Base-by-base conservation (phyloP, 1,140 invertebrate genomes). In the Rhyacophila brunnea region DNA sequence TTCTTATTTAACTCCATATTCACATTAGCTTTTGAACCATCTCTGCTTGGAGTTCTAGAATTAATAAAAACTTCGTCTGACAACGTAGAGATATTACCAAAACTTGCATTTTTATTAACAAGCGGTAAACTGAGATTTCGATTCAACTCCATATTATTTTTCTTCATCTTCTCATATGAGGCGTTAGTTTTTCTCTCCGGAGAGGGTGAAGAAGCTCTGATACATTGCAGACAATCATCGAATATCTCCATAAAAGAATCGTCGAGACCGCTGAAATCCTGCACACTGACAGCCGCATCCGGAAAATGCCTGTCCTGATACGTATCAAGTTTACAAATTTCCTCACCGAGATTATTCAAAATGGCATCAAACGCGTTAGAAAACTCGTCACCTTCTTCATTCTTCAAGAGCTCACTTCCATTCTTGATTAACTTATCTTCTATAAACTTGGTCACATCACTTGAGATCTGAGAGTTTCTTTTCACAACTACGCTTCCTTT, bases 241-340 rank as follows among this genome's bases (percentile, higher is more conserved):
- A 79, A 79, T 52, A 79, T 72, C 62, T 78, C 72, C 10, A 79
- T 65, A 51, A 65, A 54, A 45, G 36, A 38, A 9, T 45, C 23
- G 23, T 58, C 58, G 61, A 60, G 74, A 72, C 60, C 75, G 34
- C 52, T 55, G 71, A n/a, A 77, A 66, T 62, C 71, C 9, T 28
- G 23, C 9, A 28, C 23, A 67, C 40, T 70, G 66, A 46, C 71
- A 68, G n/a, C 63, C 19, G 32, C 19, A 5, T 55, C 46, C 5
- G 73, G 74, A 7, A 59, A 66, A 20, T 77, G 67, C 45, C 72
- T 71, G 47, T 70, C 68, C 55, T 76, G 75, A 64, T 77, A 78
- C 47, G 74, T 70, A 58, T 79, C 74, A 23, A 79, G 68, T 51
- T 76, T 72, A 65, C 68, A 77, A 19, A 78, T 77, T 58, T 79